phyloP scores from a whole-genome alignment of 2,888 invertebrate species.

The Lacanobia oleracea region DNA sequence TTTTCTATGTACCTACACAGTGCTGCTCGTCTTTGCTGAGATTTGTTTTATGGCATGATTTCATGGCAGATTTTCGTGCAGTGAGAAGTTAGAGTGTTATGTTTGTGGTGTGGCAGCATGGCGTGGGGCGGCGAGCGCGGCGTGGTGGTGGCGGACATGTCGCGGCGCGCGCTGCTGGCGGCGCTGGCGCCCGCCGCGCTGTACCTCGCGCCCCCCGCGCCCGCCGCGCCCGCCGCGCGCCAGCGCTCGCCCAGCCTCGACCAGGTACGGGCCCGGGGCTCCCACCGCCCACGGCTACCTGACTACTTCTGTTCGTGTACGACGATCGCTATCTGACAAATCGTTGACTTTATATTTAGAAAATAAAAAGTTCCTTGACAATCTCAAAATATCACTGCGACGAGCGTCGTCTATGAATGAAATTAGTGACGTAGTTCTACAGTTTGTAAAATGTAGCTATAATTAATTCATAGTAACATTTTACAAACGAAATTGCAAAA shows the following conservation, averaged over 20 bases:
- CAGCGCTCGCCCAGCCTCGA: slow-evolving; percentile 96
- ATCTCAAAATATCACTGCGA: neutral
- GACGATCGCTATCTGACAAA: neutral
- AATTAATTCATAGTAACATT: neutral
- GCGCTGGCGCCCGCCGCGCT: slow-evolving; percentile 97
- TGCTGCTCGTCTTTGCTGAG: no score
- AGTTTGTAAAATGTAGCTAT: slow-evolving; percentile 5
- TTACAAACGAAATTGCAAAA: neutral
- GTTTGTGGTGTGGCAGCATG: slow-evolving; percentile 92
- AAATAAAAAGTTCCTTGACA: neutral
- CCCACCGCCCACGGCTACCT: neutral
- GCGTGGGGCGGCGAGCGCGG: slow-evolving; percentile 99
- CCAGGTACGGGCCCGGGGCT: slow-evolving; percentile 94
- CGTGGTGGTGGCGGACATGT: slow-evolving; percentile 98
- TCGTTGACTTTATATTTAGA: neutral
- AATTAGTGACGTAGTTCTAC: neutral
- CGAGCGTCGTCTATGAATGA: neutral
- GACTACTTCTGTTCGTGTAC: neutral
- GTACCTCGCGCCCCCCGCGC: slow-evolving; percentile 94
- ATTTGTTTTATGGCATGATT: no score
- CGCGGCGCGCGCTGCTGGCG: slow-evolving; percentile 96
- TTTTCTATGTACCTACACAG: no score
- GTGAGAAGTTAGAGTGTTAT: neutral
- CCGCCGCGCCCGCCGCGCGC: slow-evolving; percentile 88
- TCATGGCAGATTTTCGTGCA: no score